Percentiles rank a stretch among this genome's conserved stretches.
Conservation (phyloP, 2,113 vertebrate species). For the Helogale parvula region DNA sequence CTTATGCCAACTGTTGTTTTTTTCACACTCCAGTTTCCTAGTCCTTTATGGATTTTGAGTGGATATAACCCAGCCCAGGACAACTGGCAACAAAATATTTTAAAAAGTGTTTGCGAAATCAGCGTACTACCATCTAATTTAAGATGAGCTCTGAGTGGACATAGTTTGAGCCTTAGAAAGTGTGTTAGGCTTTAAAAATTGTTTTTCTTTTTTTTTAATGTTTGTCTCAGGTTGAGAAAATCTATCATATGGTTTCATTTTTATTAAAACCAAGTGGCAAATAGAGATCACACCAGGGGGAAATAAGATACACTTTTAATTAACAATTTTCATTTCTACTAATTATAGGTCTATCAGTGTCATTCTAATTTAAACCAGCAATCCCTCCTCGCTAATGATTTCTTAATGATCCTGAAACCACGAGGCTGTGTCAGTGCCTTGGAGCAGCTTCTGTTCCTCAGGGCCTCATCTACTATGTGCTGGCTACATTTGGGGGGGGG, state of each 20-base stretch:
- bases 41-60: background rate
- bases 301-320: slow-evolving; percentile 53
- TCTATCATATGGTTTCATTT: slow-evolving; percentile 47
- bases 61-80: background rate
- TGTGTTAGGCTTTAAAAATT: background rate
- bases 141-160: background rate
- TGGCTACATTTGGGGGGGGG: too few relatives aligned
- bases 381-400: background rate
- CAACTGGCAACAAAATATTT: background rate
- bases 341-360: background rate
- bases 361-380: slow-evolving; percentile 39
- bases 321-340: slow-evolving; percentile 55
- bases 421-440: background rate
- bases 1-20: background rate
- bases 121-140: background rate
- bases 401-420: background rate
- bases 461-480: background rate
- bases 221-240: slow-evolving; percentile 5
- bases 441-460: background rate
- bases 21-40: background rate
- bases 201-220: background rate
- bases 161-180: background rate
- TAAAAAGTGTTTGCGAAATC: background rate
- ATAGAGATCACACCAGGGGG: background rate
- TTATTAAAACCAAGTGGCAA: slow-evolving; percentile 44